A percentile compares a stretch with the other conserved stretches of the same genome.
These are phyloP conservation scores for Eustalomyia histrio DNA, from an alignment of 2,888 invertebrate genomes.

Conservation along the genomic window DNA sequence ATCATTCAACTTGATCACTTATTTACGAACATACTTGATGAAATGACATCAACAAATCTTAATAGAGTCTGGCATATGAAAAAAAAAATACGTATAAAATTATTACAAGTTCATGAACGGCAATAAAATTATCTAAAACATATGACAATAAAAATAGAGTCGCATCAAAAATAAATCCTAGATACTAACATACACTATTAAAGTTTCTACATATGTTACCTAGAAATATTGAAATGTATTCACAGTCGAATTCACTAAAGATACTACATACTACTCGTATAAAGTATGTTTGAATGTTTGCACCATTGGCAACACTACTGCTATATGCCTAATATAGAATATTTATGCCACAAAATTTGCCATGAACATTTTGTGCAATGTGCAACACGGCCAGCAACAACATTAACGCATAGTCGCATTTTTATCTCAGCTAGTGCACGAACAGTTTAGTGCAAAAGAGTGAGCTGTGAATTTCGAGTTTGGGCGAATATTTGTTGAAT, in stretches of 20 bases:
- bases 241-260: background rate
- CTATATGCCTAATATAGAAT: conserved; percentile 55
- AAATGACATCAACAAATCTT: background rate
- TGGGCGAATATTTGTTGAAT: conserved; percentile 46
- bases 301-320: conserved; percentile 17
- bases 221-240: background rate
- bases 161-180: background rate
- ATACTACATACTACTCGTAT: too few relatives aligned
- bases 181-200: background rate
- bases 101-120: conserved; percentile 64
- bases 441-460: conserved; percentile 19
- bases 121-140: conserved; percentile 62
- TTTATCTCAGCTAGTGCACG: conserved; percentile 20
- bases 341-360: conserved; percentile 64
- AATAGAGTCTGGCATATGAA: background rate
- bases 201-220: conserved; percentile 5
- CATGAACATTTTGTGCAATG: conserved; percentile 46
- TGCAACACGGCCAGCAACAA: conserved; percentile 31
- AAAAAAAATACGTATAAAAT: conserved; percentile 23
- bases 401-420: background rate
- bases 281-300: conserved; percentile 14
- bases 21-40: background rate
- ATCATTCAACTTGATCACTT: conserved; percentile 39
- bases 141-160: conserved; percentile 49
- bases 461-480: conserved; percentile 47